phyloP scores from a whole-genome alignment of 2,113 vertebrate species.

The Microtus montanus region DNA sequence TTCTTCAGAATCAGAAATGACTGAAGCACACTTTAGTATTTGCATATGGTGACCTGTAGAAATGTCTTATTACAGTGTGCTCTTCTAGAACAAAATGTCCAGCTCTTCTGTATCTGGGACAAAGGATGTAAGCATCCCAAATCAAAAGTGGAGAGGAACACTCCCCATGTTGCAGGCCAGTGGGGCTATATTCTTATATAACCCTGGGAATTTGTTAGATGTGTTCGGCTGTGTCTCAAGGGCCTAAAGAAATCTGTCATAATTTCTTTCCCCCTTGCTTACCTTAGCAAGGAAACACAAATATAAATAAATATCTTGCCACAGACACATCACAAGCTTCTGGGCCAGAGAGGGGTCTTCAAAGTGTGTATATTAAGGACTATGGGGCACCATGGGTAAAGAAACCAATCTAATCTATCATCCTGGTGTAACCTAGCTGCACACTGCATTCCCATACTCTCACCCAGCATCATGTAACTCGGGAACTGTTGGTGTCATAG shows the following conservation, averaged over 20 bases:
- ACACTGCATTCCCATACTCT: background rate
- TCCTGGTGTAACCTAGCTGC: background rate
- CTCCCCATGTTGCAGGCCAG: constrained; percentile 50
- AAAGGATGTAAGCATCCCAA: constrained; percentile 40
- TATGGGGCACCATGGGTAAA: background rate
- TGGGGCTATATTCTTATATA: constrained; percentile 32
- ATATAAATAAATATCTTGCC: constrained; percentile 45
- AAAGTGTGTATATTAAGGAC: constrained; percentile 45
- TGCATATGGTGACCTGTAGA: constrained; percentile 42
- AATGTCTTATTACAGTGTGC: constrained; percentile 38
- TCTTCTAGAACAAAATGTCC: constrained; percentile 55
- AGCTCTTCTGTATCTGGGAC: constrained; percentile 61
- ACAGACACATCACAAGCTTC: constrained; percentile 31
- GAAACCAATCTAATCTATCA: background rate
- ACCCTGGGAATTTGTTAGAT: constrained; percentile 67
- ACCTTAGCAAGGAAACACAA: constrained; percentile 63
- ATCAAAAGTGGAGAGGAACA: constrained; percentile 29
- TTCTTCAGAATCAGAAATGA: constrained; percentile 37
- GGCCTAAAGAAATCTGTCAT: constrained; percentile 32
- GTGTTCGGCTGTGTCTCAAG: constrained; percentile 57
- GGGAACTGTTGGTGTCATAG: background rate
- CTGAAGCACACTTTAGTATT: background rate
- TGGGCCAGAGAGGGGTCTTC: background rate
- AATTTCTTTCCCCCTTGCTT: constrained; percentile 74
- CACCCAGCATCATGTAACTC: background rate